Evolutionary conservation across 2,888 invertebrate genomes (phyloP).

Genomic region (Spicauda simplicius): DNA sequence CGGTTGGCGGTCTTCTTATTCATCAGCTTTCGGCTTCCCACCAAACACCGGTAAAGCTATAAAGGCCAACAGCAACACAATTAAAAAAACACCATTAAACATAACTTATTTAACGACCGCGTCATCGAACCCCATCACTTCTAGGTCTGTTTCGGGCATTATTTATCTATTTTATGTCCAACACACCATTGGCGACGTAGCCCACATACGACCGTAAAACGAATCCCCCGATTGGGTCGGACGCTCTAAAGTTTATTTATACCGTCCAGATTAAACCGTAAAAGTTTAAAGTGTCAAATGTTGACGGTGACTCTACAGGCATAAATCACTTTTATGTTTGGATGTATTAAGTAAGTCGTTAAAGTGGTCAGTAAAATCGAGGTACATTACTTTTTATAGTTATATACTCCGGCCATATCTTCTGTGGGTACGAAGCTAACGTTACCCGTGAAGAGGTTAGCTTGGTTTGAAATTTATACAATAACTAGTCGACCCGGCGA

Average conservation of each 20-base stretch:
- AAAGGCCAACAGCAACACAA: no score
- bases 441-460: no score
- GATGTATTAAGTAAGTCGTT: conserved; percentile 25
- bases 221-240: conserved; percentile 67
- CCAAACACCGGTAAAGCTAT: no score
- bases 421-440: neutral
- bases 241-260: conserved; percentile 70
- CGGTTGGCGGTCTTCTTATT: no score
- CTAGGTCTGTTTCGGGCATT: conserved; percentile 48
- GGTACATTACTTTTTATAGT: conserved; percentile 11
- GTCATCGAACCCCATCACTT: conserved; percentile 42
- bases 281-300: conserved; percentile 78
- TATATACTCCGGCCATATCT: neutral
- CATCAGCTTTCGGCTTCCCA: no score
- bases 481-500: no score
- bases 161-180: conserved; percentile 75
- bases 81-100: no score
- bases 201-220: conserved; percentile 64
- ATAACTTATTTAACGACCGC: conserved; percentile 30
- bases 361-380: conserved; percentile 24
- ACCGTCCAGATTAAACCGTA: conserved; percentile 57
- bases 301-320: conserved; percentile 16
- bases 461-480: no score
- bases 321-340: conserved; percentile 30
- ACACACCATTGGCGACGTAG: conserved; percentile 71